Percentiles rank a stretch among this genome's conserved stretches.
Evolutionary conservation across 2,797 vertebrate species (phyloP).

Genomic region (Pteropus rufus): DNA sequence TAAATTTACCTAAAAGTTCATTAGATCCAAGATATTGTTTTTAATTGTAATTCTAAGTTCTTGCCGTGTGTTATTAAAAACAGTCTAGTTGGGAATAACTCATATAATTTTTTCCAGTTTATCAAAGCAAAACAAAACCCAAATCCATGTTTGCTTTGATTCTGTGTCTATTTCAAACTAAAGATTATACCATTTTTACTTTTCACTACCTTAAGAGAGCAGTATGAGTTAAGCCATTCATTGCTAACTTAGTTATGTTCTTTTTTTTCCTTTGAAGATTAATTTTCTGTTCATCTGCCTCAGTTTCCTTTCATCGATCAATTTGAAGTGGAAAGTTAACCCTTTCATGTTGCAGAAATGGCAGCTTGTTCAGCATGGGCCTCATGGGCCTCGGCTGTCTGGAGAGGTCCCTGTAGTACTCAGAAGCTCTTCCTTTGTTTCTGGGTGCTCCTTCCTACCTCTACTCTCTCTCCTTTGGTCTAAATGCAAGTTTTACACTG

Average conservation of each 20-base stretch:
- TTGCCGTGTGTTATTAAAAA: not conserved
- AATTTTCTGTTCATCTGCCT: not conserved
- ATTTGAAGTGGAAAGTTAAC: not conserved
- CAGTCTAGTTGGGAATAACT: not conserved
- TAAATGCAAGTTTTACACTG: not conserved
- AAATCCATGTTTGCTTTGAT: not conserved
- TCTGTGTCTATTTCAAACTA: not conserved
- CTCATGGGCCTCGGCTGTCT: not conserved
- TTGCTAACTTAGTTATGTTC: not conserved
- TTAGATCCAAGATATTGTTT: not conserved
- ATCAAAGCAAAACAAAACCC: conserved; percentile 7
- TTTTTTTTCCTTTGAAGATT: not conserved
- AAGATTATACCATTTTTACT: not conserved
- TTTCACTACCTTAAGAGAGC: not conserved
- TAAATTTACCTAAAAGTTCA: not conserved
- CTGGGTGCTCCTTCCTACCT: not conserved
- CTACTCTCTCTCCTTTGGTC: not conserved
- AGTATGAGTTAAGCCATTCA: not conserved
- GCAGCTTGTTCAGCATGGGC: not conserved
- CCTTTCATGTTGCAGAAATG: not conserved
- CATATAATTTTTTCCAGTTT: not conserved
- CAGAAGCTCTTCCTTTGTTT: not conserved
- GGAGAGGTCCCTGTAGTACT: not conserved
- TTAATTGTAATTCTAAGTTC: not conserved
- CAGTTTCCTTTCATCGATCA: not conserved